These are phyloP conservation scores for Isurus oxyrinchus DNA, from an alignment of 2,113 vertebrate species.

Conservation along the genomic window DNA sequence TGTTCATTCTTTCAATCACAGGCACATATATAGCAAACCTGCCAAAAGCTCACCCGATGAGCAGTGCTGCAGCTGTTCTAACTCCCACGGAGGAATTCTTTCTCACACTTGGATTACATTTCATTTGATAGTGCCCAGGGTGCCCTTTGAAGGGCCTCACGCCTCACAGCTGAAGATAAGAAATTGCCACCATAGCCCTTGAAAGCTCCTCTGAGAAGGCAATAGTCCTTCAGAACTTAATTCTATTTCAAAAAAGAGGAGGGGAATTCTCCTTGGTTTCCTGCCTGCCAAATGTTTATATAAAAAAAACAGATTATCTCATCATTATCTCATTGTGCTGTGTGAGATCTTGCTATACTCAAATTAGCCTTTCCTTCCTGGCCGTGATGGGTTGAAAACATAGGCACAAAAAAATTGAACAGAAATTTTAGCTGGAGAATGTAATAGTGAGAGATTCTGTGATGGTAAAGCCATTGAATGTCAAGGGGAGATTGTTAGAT, in stretches of 20 bases:
- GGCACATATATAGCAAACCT: neutral
- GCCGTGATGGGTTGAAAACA: neutral
- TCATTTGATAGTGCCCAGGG: neutral
- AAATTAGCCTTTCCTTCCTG: neutral
- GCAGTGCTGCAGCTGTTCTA: neutral
- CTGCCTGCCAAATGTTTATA: neutral
- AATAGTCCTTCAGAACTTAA: neutral
- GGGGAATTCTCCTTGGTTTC: neutral
- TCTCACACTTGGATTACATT: neutral
- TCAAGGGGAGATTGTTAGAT: neutral
- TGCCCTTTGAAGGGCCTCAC: neutral
- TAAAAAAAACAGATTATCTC: neutral
- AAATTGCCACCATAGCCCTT: neutral
- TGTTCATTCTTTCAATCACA: neutral
- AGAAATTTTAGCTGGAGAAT: neutral
- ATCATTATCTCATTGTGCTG: neutral
- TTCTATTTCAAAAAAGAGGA: neutral
- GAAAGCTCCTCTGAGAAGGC: neutral
- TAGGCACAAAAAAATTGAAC: neutral
- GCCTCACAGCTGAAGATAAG: neutral
- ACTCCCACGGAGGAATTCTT: neutral
- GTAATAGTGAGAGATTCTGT: neutral
- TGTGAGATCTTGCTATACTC: neutral
- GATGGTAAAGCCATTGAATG: neutral
- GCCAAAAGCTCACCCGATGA: neutral